Percentiles rank a stretch among this genome's conserved stretches.
phyloP scores from a whole-genome alignment of 2,797 vertebrate species.

The Halcyon smyrnensis region DNA sequence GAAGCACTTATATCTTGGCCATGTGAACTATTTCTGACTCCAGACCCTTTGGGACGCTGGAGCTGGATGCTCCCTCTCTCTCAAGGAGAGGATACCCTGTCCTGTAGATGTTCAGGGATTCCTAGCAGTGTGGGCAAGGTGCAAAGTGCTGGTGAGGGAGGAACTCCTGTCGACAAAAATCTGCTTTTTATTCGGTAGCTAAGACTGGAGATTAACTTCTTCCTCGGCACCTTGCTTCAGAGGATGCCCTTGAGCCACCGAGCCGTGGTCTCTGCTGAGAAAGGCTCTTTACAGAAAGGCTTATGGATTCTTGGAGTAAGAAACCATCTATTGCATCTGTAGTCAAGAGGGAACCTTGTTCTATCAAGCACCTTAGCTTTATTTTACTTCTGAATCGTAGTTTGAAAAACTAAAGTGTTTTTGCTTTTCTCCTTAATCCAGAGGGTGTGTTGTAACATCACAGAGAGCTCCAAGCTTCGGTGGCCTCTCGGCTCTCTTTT shows the following conservation, averaged over 20 bases:
- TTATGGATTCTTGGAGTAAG: background rate
- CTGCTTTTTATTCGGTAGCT: background rate
- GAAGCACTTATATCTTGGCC: background rate
- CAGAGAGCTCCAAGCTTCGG: background rate
- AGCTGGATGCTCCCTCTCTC: background rate
- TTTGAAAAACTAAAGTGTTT: background rate
- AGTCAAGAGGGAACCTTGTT: background rate
- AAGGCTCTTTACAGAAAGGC: background rate
- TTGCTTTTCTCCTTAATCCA: background rate
- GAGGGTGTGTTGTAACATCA: background rate
- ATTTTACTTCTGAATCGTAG: background rate
- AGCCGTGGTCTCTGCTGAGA: background rate
- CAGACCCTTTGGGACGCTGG: background rate
- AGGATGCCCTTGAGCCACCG: background rate
- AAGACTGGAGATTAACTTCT: background rate
- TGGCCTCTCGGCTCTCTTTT: background rate
- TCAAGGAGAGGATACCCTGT: background rate
- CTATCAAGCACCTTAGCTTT: background rate
- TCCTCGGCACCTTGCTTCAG: background rate
- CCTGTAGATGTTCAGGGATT: background rate
- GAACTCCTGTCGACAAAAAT: background rate
- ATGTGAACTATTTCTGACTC: background rate
- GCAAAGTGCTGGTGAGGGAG: background rate
- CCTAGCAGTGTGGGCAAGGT: background rate
- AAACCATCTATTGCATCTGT: background rate